Base-by-base conservation (phyloP, 2,888 invertebrate genomes). In the Cremastinae sp. region DNA sequence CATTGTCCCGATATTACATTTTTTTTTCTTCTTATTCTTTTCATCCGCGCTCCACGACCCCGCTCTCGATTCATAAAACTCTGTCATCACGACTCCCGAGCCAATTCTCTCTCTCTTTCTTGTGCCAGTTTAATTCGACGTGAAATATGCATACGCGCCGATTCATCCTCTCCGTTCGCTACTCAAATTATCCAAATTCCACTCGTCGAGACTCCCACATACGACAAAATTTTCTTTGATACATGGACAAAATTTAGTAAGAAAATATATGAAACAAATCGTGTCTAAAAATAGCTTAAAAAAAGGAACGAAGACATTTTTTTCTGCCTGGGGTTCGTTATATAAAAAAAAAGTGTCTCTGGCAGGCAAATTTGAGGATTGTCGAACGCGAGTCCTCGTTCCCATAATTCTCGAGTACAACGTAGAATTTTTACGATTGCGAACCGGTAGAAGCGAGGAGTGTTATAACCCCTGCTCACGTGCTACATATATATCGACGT, bases 381-480 rank as follows among this genome's bases (percentile, higher is more conserved):
- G n/a, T n/a, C n/a, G n/a, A 18, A 65, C 59, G 58, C 71, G 61
- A 59, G 43, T 74, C 65, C 73, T 68, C 66, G 36, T 61, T 68
- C 68, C 56, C 71, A 64, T 70, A 72, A 78, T 78, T 64, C 69
- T 36, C 41, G 2, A 8, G 61, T 69, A 61, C 61, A n/a, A 66
- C 76, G 69, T 76, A 75, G 79, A 82, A 85, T 84, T 83, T 86
- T 85, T 85, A 83, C 86, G 81, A 86, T 86, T 85, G 82, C 82
- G 49, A 64, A 16, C 45, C 68, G 5, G 68, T 66, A 59, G 70
- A 58, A 68, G 74, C 65, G 74, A 74, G 66, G 58, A 71, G 8
- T 54, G 54, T 22, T 51, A 45, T 41, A 34, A 59, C 47, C 71
- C 14, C 45, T 53, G n/a, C n/a, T n/a, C n/a, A n/a, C 38, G 56